Evolutionary conservation across 2,113 vertebrate species (phyloP).

Genomic region (Nothoprocta perdicaria): DNA sequence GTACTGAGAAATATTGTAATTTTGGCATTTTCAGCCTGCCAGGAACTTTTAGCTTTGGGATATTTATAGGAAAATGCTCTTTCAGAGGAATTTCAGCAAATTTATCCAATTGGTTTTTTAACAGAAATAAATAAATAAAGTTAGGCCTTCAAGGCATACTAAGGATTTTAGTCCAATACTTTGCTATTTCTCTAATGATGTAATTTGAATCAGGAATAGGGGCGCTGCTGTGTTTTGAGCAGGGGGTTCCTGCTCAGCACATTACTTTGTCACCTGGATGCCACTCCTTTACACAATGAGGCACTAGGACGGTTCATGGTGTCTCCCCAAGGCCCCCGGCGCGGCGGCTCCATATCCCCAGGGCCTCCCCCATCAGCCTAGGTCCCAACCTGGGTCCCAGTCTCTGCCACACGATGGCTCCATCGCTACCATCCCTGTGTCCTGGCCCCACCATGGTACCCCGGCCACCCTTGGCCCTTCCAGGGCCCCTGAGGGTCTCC

Average conservation of each 20-base stretch:
- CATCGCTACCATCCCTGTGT: accelerated
- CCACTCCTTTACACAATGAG: constrained; percentile 42
- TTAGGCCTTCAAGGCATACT: not conserved
- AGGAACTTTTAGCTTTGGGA: not conserved
- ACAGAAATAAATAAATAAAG: not conserved
- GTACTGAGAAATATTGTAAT: not conserved
- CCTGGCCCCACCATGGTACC: not conserved
- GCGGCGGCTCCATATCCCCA: too few relatives aligned
- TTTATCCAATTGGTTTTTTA: not conserved
- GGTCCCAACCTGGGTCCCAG: accelerated
- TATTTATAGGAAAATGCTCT: not conserved
- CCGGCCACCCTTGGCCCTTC: not conserved
- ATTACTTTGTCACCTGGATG: constrained; percentile 9
- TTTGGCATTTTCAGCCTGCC: not conserved
- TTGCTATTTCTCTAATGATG: not conserved
- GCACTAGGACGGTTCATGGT: not conserved
- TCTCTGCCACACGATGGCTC: not conserved
- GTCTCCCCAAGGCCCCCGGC: not conserved
- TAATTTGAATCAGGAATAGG: not conserved
- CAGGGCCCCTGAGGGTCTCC: not conserved
- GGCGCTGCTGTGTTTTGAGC: not conserved
- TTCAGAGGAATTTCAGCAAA: not conserved
- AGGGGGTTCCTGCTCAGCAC: not conserved
- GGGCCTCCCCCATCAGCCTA: too few relatives aligned
- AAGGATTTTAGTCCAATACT: not conserved